Evolutionary conservation across 2,888 invertebrate species (phyloP).

Genomic region (Chirona hameri): DNA sequence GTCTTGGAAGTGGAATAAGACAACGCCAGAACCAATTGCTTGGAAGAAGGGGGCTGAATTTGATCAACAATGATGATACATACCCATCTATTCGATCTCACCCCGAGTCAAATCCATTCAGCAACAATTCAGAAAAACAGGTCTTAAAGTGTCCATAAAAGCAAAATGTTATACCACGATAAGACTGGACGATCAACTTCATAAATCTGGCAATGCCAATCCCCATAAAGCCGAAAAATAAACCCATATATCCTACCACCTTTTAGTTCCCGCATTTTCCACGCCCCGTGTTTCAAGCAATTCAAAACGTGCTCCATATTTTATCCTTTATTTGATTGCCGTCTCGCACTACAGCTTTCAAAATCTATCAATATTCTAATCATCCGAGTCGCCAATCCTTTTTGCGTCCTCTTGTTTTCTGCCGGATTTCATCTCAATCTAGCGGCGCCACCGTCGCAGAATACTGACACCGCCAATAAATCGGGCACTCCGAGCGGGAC

Average conservation of each 20-base stretch:
- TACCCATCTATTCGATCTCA: neutral
- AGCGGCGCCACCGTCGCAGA: neutral
- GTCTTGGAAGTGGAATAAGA: too few relatives aligned
- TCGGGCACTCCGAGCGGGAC: neutral
- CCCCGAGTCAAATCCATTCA: neutral
- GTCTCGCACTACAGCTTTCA: conserved; percentile 26
- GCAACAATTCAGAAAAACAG: conserved; percentile 7
- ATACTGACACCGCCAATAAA: conserved; percentile 24
- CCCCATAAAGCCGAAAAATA: conserved; percentile 22
- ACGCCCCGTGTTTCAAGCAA: neutral
- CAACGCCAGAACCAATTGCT: neutral
- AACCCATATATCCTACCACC: conserved; percentile 14
- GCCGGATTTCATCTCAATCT: conserved; percentile 26
- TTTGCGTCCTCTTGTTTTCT: conserved; percentile 29
- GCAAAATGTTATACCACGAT: conserved; percentile 8
- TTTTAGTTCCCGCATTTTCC: neutral
- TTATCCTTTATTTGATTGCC: conserved; percentile 27
- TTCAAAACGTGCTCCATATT: conserved; percentile 22
- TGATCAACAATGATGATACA: neutral
- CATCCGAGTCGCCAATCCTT: conserved; percentile 26
- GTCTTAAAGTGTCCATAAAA: neutral
- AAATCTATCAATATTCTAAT: conserved; percentile 29
- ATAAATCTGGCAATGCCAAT: conserved; percentile 26
- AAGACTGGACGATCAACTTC: neutral
- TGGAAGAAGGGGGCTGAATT: neutral